Base-by-base conservation (phyloP, 2,888 invertebrate species). In the Thera britannica region DNA sequence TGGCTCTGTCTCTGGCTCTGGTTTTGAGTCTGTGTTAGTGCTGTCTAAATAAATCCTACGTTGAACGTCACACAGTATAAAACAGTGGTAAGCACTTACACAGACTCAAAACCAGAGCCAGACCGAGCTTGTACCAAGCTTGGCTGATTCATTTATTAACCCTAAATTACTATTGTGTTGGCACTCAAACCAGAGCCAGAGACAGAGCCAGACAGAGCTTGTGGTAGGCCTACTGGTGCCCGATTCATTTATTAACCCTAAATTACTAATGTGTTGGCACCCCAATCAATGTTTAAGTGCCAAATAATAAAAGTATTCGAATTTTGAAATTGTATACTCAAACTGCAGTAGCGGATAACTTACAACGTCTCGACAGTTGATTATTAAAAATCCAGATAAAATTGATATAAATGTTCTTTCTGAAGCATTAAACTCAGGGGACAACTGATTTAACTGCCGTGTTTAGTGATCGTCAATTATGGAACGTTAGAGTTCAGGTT, bases 281-380 rank as follows among this genome's bases (percentile, higher is more conserved):
- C 64, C 68, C 75, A 75, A 82, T 80, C 72, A 78, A 76, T 61
- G 68, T 72, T 65, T 72, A 77, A 76, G 65, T 73, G 68, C 12
- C 55, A 23, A 51, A 62, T 66, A 23, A 74, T 75, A 74, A 77
- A 79, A 75, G 65, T 60, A 61, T 65, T 60, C 44, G 67, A 72
- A 68, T 74, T 69, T 51, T 70, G 57, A 65, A 46, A 63, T 68
- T 70, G 72, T 69, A 72, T 70, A 65, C 62, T 74, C 70, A 70
- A 51, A 65, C 65, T 63, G 73, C 67, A 72, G 77, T 77, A 79
- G 79, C 75, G 62, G 54, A 76, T 78, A 74, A 80, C 75, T 80
- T 78, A 79, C 70, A 58, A 46, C 49, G 36, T 58, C 66, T 44
- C 62, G 61, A 46, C 34, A 56, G 60, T 34, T 64, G 51, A 41